These are phyloP conservation scores for Magallana gigas DNA, from an alignment of 1,140 invertebrate genomes.

Conservation along the genomic window DNA sequence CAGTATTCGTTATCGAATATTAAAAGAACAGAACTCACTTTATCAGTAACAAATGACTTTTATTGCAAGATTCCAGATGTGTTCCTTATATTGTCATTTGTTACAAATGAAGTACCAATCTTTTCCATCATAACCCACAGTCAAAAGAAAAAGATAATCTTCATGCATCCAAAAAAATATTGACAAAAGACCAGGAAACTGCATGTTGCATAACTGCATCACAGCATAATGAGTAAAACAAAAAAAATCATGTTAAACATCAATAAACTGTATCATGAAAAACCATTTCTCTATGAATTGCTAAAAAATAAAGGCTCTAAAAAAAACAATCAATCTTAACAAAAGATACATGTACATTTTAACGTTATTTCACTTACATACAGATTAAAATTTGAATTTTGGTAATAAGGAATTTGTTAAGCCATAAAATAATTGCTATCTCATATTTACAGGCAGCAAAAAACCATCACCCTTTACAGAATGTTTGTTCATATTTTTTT, in stretches of 20 bases:
- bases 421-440: background rate
- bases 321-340: slow-evolving; percentile 24
- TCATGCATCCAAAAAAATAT: slow-evolving; percentile 21
- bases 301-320: slow-evolving; percentile 34
- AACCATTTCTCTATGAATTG: background rate
- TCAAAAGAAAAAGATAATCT: slow-evolving; percentile 6
- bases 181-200: slow-evolving; percentile 11
- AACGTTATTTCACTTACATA: slow-evolving; percentile 10
- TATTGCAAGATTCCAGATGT: slow-evolving; percentile 27
- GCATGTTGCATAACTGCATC: background rate
- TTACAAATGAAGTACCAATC: slow-evolving; percentile 19
- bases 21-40: slow-evolving; percentile 19
- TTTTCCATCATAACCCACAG: slow-evolving; percentile 6
- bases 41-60: slow-evolving; percentile 34
- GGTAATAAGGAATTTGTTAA: background rate
- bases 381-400: slow-evolving; percentile 11
- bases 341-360: slow-evolving; percentile 1
- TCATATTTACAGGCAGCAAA: slow-evolving; percentile 25
- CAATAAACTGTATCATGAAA: slow-evolving; percentile 22
- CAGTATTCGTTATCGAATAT: background rate
- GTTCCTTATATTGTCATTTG: background rate
- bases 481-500: slow-evolving; percentile 3
- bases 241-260: background rate
- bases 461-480: background rate
- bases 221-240: slow-evolving; percentile 8